These are phyloP conservation scores for Rhinolophus sinicus DNA, from an alignment of 2,113 vertebrate species.

Conservation along the genomic window DNA sequence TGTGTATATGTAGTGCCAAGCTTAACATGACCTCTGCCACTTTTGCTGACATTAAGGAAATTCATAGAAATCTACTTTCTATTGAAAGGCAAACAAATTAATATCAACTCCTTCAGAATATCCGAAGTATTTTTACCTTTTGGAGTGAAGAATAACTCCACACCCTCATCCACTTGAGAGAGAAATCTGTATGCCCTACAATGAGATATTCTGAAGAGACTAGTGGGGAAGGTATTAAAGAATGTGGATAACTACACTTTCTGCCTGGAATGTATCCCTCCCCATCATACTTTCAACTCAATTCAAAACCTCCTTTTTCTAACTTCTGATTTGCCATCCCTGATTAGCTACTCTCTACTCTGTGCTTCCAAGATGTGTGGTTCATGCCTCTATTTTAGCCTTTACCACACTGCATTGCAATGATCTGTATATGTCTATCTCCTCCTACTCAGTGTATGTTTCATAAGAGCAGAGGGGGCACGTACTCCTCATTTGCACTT, in stretches of 20 bases:
- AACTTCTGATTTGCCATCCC: background rate
- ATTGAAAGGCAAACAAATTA: background rate
- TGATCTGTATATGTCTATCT: background rate
- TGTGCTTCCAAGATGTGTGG: background rate
- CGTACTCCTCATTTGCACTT: background rate
- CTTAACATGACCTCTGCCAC: background rate
- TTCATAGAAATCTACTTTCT: background rate
- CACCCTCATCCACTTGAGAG: background rate
- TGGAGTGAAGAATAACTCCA: background rate
- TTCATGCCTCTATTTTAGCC: background rate
- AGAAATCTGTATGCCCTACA: background rate
- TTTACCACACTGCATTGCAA: background rate
- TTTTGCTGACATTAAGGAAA: background rate
- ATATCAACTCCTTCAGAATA: background rate
- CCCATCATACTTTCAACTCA: background rate
- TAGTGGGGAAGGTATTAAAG: background rate
- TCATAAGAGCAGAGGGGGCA: background rate
- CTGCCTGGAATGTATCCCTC: background rate
- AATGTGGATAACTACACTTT: background rate
- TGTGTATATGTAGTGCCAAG: background rate
- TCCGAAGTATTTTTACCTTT: background rate
- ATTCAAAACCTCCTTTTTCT: background rate
- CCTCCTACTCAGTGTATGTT: background rate
- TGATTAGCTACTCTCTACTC: background rate
- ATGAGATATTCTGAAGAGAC: background rate